Conservation (phyloP, 2,888 invertebrate species). For the Eubasilissa splendida region DNA sequence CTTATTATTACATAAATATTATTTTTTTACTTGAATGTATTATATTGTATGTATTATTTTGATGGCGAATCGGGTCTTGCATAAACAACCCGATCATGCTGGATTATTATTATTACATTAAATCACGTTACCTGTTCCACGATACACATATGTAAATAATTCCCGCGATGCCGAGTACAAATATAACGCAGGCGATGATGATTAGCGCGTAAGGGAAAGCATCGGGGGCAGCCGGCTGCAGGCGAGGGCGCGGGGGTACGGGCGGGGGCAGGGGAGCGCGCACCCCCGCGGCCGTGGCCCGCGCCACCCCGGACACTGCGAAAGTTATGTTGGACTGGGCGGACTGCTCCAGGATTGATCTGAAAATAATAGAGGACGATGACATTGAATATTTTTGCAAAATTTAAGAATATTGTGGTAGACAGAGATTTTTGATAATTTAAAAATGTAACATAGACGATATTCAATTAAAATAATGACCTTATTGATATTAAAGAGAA, state of each 20-base stretch:
- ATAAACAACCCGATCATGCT: too few relatives aligned
- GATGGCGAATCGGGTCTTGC: too few relatives aligned
- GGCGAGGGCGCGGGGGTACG: conserved; percentile 64
- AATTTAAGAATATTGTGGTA: background rate
- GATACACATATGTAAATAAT: conserved; percentile 95
- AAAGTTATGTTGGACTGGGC: conserved; percentile 79
- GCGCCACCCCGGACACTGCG: conserved; percentile 78
- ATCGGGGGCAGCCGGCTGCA: conserved; percentile 68
- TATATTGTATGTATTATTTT: too few relatives aligned
- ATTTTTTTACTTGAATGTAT: too few relatives aligned
- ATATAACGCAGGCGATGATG: conserved; percentile 90
- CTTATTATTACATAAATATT: too few relatives aligned
- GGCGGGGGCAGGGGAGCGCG: conserved; percentile 62
- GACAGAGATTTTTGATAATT: too few relatives aligned
- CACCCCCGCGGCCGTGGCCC: conserved; percentile 79
- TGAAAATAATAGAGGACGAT: conserved; percentile 59
- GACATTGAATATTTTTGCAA: background rate
- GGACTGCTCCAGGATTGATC: conserved; percentile 74
- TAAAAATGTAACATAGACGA: too few relatives aligned
- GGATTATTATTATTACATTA: too few relatives aligned
- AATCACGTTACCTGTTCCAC: conserved; percentile 84
- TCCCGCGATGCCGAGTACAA: conserved; percentile 88
- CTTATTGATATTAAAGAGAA: too few relatives aligned
- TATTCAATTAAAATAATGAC: too few relatives aligned
- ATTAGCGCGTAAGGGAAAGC: conserved; percentile 92